A percentile compares a stretch with the other conserved stretches of the same genome.
These are phyloP conservation scores for Cataglyphis altisquamis DNA, from an alignment of 2,888 invertebrate species.

Conservation along the genomic window DNA sequence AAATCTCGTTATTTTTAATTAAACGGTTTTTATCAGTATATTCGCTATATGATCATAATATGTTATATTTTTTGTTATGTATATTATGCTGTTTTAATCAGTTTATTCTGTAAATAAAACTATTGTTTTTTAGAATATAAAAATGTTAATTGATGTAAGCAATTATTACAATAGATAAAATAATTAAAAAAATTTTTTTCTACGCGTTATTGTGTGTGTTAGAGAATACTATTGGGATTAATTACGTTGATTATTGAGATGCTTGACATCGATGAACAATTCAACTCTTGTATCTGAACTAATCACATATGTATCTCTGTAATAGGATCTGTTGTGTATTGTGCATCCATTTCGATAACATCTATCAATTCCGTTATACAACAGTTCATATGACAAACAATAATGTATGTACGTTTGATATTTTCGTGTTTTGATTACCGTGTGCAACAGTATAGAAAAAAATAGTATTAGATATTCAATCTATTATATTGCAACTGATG, in stretches of 20 bases:
- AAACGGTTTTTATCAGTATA: neutral
- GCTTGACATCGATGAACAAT: neutral
- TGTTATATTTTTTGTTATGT: neutral
- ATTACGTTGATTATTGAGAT: neutral
- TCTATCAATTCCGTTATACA: constrained; percentile 1
- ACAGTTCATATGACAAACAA: neutral
- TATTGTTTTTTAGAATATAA: neutral
- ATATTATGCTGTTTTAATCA: neutral
- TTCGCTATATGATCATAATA: too few species aligned
- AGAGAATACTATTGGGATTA: neutral
- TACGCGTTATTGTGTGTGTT: too few species aligned
- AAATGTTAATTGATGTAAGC: neutral
- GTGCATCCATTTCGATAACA: neutral
- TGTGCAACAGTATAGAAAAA: neutral
- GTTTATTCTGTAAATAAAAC: neutral
- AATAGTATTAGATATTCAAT: neutral
- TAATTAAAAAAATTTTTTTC: neutral
- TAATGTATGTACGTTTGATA: neutral
- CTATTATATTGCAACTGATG: neutral
- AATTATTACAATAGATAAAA: neutral
- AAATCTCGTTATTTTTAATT: neutral
- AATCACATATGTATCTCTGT: neutral
- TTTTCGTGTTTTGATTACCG: constrained; percentile 3
- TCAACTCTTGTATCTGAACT: neutral
- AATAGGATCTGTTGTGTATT: neutral